Conservation (phyloP, 2,888 invertebrate genomes). For the Oscheius sp. region DNA sequence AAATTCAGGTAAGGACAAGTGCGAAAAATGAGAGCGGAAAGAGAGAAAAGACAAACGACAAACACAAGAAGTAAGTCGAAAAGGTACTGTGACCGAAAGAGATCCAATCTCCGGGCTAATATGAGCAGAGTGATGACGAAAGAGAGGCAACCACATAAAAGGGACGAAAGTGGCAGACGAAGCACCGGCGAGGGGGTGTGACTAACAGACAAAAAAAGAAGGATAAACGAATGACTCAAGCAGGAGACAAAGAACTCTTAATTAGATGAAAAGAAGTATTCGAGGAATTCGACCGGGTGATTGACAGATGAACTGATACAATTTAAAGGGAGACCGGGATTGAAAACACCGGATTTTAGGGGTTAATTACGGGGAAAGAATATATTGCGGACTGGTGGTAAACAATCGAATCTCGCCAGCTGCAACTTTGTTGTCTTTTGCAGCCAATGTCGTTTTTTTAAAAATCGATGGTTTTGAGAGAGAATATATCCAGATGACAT, state of each 20-base stretch:
- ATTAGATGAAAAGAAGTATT: background rate
- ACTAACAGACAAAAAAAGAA: background rate
- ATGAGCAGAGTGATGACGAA: no score
- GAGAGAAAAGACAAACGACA: background rate
- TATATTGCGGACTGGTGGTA: no score
- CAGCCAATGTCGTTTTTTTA: no score
- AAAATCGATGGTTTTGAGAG: background rate
- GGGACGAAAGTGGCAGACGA: background rate
- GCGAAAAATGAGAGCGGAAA: background rate
- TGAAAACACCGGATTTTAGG: background rate
- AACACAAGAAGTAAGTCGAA: background rate
- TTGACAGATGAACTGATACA: constrained; percentile 16
- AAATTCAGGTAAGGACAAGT: background rate
- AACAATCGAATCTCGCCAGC: no score
- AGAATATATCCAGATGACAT: background rate
- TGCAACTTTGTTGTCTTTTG: no score
- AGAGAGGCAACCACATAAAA: no score
- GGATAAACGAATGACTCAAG: background rate
- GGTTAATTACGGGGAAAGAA: background rate
- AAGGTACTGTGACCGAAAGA: no score
- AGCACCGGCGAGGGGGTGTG: no score
- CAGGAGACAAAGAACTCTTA: background rate
- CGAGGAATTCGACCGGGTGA: constrained; percentile 3
- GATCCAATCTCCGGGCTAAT: no score
- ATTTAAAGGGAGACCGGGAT: background rate